phyloP scores from a whole-genome alignment of 2,113 vertebrate species.

The Pogona vitticeps region DNA sequence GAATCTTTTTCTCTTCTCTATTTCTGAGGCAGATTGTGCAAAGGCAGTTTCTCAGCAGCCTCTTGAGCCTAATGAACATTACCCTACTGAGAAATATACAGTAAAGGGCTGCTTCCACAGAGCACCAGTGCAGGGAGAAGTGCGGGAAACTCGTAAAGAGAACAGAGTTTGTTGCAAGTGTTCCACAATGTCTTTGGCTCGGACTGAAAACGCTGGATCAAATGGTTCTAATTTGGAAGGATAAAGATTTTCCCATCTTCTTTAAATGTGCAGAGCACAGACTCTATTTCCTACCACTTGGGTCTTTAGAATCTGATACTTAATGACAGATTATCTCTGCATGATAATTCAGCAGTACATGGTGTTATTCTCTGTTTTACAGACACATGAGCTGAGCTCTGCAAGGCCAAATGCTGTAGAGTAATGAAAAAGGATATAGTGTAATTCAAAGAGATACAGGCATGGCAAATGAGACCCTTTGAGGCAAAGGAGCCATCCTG shows the following conservation, averaged over 20 bases:
- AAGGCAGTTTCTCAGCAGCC: not conserved
- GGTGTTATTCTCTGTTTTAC: not conserved
- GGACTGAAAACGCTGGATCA: slow-evolving; percentile 40
- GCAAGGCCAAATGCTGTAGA: rapidly evolving
- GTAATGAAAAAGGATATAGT: not conserved
- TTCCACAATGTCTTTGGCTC: slow-evolving; percentile 36
- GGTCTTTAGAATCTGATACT: slow-evolving; percentile 11
- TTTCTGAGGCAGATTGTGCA: not conserved
- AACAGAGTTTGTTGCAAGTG: slow-evolving; percentile 51
- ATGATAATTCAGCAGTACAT: not conserved
- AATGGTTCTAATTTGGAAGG: slow-evolving; percentile 19
- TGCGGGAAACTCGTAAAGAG: slow-evolving; percentile 43
- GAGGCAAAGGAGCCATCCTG: not conserved
- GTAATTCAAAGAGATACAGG: not conserved
- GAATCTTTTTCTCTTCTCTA: too few relatives aligned
- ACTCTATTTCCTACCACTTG: not conserved
- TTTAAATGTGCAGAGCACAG: not conserved
- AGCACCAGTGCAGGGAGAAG: not conserved
- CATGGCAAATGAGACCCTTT: not conserved
- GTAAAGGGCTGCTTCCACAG: not conserved
- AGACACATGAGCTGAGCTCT: rapidly evolving
- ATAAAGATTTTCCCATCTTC: slow-evolving; percentile 1
- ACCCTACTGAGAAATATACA: not conserved
- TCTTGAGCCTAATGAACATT: not conserved
- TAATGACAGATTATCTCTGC: not conserved